Conservation (phyloP, 2,888 invertebrate species). For the Flexamia atlantica region DNA sequence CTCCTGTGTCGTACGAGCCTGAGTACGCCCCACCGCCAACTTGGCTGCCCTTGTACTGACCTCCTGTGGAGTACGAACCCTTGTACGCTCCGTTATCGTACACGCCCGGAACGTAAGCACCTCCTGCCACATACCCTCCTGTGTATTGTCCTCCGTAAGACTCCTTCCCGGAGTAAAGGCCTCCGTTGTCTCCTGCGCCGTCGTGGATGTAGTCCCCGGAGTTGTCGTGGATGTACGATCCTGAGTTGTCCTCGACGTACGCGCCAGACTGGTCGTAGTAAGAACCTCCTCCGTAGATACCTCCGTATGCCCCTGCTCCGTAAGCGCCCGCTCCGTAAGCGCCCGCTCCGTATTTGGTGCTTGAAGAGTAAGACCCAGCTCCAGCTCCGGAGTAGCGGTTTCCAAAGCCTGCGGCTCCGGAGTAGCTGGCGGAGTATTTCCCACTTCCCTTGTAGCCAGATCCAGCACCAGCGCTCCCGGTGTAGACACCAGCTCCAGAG, state of each 20-base stretch:
- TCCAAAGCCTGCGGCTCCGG: conserved; percentile 50
- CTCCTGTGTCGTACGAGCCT: conserved; percentile 58
- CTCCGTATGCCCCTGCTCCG: conserved; percentile 44
- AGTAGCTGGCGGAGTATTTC: conserved; percentile 36
- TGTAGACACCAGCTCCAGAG: conserved; percentile 21
- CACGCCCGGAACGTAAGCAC: conserved; percentile 35
- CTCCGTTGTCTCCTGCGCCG: conserved; percentile 66
- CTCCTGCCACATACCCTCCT: conserved; percentile 38
- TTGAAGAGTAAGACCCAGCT: conserved; percentile 62
- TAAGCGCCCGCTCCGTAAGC: conserved; percentile 39
- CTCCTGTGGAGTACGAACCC: conserved; percentile 43
- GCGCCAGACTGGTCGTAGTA: conserved; percentile 73
- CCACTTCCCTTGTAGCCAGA: conserved; percentile 25
- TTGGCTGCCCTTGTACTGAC: conserved; percentile 56
- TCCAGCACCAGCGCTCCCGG: conserved; percentile 23
- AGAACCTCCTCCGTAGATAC: conserved; percentile 32
- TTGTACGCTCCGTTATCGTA: conserved; percentile 39
- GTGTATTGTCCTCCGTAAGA: conserved; percentile 52
- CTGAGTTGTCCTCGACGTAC: conserved; percentile 66
- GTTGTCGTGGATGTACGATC: conserved; percentile 67
- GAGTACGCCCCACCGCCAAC: conserved; percentile 32
- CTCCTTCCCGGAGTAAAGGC: conserved; percentile 63
- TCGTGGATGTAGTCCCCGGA: conserved; percentile 67
- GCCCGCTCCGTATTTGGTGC: conserved; percentile 55
- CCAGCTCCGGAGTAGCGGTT: conserved; percentile 64